Base-by-base conservation (phyloP, 2,888 invertebrate genomes). In the Odontomyia ornata region DNA sequence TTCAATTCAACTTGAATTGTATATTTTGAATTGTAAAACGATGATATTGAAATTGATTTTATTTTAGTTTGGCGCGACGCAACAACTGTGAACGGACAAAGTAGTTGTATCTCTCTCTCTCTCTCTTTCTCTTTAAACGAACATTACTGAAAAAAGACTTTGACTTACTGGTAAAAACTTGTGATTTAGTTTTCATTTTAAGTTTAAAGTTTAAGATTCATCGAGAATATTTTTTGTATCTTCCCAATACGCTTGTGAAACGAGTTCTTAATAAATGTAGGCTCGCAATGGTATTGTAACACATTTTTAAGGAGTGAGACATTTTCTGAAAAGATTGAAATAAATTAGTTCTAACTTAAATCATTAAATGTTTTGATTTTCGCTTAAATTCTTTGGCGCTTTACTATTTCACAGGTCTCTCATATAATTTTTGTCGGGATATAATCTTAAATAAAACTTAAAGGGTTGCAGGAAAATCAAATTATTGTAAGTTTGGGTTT, bases 141-240 rank as follows among this genome's bases (percentile, higher is more conserved):
- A 5, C 21, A 69, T 47, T 47, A 69, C 11, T 21, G 15, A 65
- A 65, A 65, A 73, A 73, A 73, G 73, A 73, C 73, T 73, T 73
- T 30, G 23, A 57, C 25, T 72, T 27, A 25, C 46, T 69, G 18
- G 21, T 15, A 69, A 69, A 72, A 25, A 43, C 52, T 73, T 73
- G 73, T 73, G 73, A 73, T 73, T 73, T 73, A 73, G 30, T 73
- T 73, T 73, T 47, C 25, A 23, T 73, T 73, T 60, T 60, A 57
- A 73, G 60, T 57, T 73, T 73, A 73, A 21, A 21, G 27, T 57
- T 60, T 72, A 52, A 60, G 21, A 52, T 18, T 9, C 5, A 52
- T 52, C 9, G 28, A 52, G 4, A 72, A 57, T 23, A 69, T 69
- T 69, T 69, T 65, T 69, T 56, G 30, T 56, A 36, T 73, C 60